A percentile compares a stretch with the other conserved stretches of the same genome.
Conservation (phyloP, 2,113 vertebrate genomes). For the Oryzias curvinotus region DNA sequence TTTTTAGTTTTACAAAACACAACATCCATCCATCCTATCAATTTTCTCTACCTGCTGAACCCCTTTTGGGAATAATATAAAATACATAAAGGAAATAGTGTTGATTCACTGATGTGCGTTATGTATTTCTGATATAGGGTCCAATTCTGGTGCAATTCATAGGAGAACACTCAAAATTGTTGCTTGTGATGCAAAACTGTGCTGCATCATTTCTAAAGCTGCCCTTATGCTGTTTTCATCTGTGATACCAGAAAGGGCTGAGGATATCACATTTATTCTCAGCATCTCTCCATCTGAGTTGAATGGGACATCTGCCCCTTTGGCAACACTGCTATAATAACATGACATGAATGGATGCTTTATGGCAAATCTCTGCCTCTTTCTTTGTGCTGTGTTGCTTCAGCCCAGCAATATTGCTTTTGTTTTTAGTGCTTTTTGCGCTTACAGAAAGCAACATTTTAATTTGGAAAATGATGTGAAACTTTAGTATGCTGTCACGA, state of each 20-base stretch:
- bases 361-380: constrained; percentile 28
- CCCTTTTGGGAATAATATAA: no score
- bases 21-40: neutral
- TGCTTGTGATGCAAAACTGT: neutral
- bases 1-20: neutral
- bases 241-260: constrained; percentile 9
- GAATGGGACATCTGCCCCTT: constrained; percentile 63
- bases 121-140: no score
- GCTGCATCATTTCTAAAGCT: constrained; percentile 8
- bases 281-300: constrained; percentile 48
- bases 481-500: constrained; percentile 21
- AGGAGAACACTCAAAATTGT: constrained; percentile 4
- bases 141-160: no score
- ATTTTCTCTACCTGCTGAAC: neutral
- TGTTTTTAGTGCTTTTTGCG: constrained; percentile 16
- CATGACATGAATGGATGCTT: constrained; percentile 38
- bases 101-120: no score
- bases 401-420: constrained; percentile 22
- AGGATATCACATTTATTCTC: constrained; percentile 52
- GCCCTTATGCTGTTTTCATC: constrained; percentile 13
- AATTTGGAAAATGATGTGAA: constrained; percentile 1
- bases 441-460: neutral
- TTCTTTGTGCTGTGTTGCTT: constrained; percentile 6
- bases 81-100: no score
- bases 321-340: constrained; percentile 36